A percentile compares a stretch with the other conserved stretches of the same genome.
These are phyloP conservation scores for Passerina amoena DNA, from an alignment of 2,113 vertebrate genomes.

Conservation along the genomic window DNA sequence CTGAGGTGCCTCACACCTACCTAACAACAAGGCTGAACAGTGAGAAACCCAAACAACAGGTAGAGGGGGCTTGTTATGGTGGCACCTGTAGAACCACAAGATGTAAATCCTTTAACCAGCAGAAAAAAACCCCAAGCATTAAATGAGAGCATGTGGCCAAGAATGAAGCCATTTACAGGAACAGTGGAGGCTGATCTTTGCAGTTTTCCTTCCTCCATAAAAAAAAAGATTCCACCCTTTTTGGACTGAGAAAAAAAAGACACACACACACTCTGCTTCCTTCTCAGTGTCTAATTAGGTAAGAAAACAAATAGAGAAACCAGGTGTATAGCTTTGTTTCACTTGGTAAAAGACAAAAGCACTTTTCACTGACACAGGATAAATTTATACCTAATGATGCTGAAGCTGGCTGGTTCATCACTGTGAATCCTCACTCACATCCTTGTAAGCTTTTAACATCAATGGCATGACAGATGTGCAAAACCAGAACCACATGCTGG, in stretches of 20 bases:
- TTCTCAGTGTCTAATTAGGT: neutral
- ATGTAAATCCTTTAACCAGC: neutral
- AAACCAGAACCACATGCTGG: neutral
- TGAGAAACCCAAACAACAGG: neutral
- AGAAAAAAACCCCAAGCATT: neutral
- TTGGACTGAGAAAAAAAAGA: neutral
- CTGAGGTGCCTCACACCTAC: neutral
- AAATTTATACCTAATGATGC: neutral
- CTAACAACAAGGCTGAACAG: neutral
- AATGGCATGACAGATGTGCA: neutral
- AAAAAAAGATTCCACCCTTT: neutral
- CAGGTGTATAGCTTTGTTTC: neutral
- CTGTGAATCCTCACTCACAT: neutral
- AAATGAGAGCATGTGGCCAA: neutral
- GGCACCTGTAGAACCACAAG: neutral
- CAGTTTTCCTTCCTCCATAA: neutral
- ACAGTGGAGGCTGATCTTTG: neutral
- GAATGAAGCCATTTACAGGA: neutral
- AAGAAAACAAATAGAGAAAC: neutral
- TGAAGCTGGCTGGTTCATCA: neutral
- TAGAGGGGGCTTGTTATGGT: neutral
- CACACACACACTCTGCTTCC: fast-evolving
- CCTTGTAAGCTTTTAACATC: neutral
- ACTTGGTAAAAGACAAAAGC: neutral
- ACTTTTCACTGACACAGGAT: neutral